Percentiles rank a stretch among this genome's conserved stretches.
These are phyloP conservation scores for Oncorhynchus keta DNA, from an alignment of 2,113 vertebrate genomes.

Conservation along the genomic window DNA sequence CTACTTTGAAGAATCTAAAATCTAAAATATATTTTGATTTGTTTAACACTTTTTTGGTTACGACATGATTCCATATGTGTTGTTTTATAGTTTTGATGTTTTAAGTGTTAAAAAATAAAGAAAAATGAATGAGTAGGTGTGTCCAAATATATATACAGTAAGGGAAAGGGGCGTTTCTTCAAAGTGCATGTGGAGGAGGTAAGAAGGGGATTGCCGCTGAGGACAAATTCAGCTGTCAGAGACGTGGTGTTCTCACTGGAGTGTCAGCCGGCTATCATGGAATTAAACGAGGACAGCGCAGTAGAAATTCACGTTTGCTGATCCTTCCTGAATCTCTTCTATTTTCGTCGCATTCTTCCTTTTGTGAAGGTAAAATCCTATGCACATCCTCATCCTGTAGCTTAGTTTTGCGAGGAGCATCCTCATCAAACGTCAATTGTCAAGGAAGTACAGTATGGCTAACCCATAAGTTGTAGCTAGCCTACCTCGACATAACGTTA, in stretches of 20 bases:
- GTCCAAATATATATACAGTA: too few species aligned
- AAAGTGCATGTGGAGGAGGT: conserved; percentile 76
- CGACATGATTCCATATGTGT: too few species aligned
- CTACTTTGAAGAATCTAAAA: too few species aligned
- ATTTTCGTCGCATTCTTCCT: conserved; percentile 39
- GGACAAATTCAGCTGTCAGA: conserved; percentile 64
- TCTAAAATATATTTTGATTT: too few species aligned
- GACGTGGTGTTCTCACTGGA: conserved; percentile 45
- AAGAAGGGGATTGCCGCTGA: conserved; percentile 64
- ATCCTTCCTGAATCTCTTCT: conserved; percentile 52
- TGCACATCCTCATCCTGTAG: conserved; percentile 14
- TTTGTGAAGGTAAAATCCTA: conserved; percentile 66
- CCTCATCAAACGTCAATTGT: conserved; percentile 40
- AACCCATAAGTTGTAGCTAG: too few species aligned
- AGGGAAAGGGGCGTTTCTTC: conserved; percentile 65
- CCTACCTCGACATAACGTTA: too few species aligned
- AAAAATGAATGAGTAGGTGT: too few species aligned
- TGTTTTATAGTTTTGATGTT: too few species aligned
- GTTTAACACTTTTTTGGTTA: too few species aligned
- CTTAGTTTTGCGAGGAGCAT: conserved; percentile 24
- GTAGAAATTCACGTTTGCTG: conserved; percentile 64
- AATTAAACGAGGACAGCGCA: conserved; percentile 66
- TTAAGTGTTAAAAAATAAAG: too few species aligned
- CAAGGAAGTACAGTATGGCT: conserved; percentile 33
- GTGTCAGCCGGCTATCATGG: conserved; percentile 70